Percentiles rank a stretch among this genome's conserved stretches.
phyloP scores from a whole-genome alignment of 2,113 vertebrate species.

The Charina bottae region DNA sequence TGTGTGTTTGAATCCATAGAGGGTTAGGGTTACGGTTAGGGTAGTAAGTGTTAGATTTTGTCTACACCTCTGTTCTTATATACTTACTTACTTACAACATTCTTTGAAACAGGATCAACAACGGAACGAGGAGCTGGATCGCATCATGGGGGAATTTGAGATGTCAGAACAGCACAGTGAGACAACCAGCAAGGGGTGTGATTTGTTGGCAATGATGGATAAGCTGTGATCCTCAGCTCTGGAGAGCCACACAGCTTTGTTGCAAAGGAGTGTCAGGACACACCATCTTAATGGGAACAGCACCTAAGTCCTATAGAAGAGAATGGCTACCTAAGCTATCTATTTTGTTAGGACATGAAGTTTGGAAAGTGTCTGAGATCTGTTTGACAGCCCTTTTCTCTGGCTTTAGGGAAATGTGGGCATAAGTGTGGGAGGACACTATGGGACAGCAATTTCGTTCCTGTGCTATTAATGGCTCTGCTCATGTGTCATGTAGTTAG shows the following conservation, averaged over 20 bases:
- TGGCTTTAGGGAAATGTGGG: conserved; percentile 29
- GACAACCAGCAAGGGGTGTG: conserved; percentile 85
- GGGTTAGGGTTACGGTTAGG: too few relatives aligned
- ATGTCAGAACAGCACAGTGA: conserved; percentile 70
- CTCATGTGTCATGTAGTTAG: neutral
- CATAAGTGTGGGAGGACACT: neutral
- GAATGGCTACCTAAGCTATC: neutral
- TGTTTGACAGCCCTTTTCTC: conserved; percentile 36
- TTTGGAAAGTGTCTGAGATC: neutral
- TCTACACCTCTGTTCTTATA: neutral
- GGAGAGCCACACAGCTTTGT: neutral
- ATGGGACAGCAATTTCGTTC: conserved; percentile 2
- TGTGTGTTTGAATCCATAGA: too few relatives aligned
- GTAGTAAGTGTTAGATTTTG: neutral
- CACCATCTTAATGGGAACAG: neutral
- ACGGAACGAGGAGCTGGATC: conserved; percentile 82
- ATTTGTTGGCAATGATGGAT: conserved; percentile 95
- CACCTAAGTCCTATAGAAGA: neutral
- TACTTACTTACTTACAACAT: neutral
- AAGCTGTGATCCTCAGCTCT: conserved; percentile 73
- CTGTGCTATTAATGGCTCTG: neutral
- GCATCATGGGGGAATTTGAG: conserved; percentile 91
- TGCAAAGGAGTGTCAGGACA: neutral
- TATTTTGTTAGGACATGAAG: neutral
- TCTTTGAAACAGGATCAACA: conserved; percentile 80